phyloP scores from a whole-genome alignment of 2,113 vertebrate genomes.

The Colius striatus region DNA sequence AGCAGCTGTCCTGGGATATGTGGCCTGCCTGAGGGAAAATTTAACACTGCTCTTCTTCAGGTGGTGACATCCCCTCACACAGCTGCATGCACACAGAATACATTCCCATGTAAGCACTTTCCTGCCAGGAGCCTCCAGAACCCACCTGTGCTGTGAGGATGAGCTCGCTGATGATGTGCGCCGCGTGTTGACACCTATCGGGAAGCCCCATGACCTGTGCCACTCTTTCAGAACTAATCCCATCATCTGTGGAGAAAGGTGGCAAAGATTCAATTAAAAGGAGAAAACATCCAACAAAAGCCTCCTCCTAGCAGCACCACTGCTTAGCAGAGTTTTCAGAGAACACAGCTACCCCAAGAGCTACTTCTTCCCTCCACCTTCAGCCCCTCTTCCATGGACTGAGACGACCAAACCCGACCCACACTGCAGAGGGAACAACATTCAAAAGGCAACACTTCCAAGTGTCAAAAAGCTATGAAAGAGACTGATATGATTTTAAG shows the following conservation, averaged over 20 bases:
- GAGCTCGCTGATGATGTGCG: conserved; percentile 95
- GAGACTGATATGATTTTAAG: conserved; percentile 28
- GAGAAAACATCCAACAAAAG: background rate
- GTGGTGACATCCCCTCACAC: background rate
- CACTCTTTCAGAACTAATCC: conserved; percentile 91
- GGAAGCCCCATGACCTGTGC: conserved; percentile 97
- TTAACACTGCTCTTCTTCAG: background rate
- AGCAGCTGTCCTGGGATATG: background rate
- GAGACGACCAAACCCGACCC: background rate
- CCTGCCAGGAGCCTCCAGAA: background rate
- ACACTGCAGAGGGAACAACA: background rate
- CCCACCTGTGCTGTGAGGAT: conserved; percentile 96
- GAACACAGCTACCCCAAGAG: background rate
- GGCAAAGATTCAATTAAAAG: conserved; percentile 8
- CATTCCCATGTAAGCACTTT: background rate
- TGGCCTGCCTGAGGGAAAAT: background rate
- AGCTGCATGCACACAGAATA: background rate
- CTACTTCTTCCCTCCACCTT: conserved; percentile 41
- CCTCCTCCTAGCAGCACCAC: background rate
- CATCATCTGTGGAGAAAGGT: conserved; percentile 87
- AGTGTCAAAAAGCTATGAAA: conserved; percentile 32
- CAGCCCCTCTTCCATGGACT: conserved; percentile 10
- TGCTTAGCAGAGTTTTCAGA: background rate
- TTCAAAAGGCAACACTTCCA: background rate
- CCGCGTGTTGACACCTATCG: conserved; percentile 94